Base-by-base conservation (phyloP, 1,140 invertebrate species). In the Leptinotarsa undecemlineata region DNA sequence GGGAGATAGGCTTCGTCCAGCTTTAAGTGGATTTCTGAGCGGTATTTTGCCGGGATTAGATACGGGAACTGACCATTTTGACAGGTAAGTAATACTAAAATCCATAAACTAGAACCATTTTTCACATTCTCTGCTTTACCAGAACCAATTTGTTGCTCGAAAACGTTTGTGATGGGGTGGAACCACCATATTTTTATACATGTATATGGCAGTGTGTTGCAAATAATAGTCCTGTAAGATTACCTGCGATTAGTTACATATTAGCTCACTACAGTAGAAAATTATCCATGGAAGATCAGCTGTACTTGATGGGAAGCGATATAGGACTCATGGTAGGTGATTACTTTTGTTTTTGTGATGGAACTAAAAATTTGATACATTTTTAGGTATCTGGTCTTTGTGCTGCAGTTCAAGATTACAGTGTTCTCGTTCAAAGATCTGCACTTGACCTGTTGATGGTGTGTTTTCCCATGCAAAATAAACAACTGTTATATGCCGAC, bases 51-150 rank as follows among this genome's bases (percentile, higher is more conserved):
- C 95, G 60, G 96, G 95, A 23, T 87, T 97, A 74, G 96, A 98
- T 85, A 94, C 96, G 85, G 95, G 94, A 5, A 93, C 95, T 20
- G 96, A 98, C 85, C 94, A 95, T 85, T 95, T 93, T 86, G 92
- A 95, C 72, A 91, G 93, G 90, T 93, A 81, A 74, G 62, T 60
- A 14, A 11, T 48, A 21, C 21, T 60, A 3, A 26, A 17, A 57
- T 57, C 13, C 14, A 57, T n/a, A 17, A 57, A 57, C n/a, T 17
- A 57, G 14, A 57, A 57, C n/a, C 3, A 57, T 57, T n/a, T 57
- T 57, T 57, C n/a, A 57, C 13, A 15, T 57, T 57, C 33, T 42
- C 33, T 57, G 19, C 66, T 66, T 76, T 86, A 86, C 26, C 79
- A 92, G 93, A 69, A 94, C 94, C 0, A 94, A 94, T 84, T 85